Percentiles rank a stretch among this genome's conserved stretches.
These are phyloP conservation scores for Oreochromis aureus DNA, from an alignment of 2,113 vertebrate species.

Conservation along the genomic window DNA sequence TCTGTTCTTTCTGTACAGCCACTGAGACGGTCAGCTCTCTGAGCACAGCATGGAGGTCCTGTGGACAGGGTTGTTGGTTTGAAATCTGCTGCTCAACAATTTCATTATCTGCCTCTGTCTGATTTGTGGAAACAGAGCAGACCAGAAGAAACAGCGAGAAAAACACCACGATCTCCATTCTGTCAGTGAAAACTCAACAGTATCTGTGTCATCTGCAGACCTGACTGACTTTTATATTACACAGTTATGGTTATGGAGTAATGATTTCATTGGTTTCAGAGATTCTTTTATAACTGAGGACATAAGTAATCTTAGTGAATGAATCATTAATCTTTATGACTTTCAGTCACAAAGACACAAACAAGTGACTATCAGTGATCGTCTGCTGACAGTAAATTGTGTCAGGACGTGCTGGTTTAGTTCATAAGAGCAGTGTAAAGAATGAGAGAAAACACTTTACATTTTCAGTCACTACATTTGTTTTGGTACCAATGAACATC, in stretches of 20 bases:
- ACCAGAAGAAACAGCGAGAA: neutral
- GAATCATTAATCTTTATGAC: neutral
- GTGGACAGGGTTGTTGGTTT: neutral
- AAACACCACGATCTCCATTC: neutral
- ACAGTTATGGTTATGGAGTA: neutral
- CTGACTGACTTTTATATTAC: neutral
- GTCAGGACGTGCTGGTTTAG: neutral
- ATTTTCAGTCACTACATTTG: neutral
- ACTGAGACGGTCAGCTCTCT: neutral
- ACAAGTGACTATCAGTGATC: neutral
- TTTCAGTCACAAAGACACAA: neutral
- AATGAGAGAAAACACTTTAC: neutral
- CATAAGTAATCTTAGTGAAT: neutral
- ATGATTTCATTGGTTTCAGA: neutral
- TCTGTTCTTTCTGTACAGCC: neutral
- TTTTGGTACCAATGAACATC: neutral
- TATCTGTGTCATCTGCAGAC: neutral
- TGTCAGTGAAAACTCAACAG: fast-evolving
- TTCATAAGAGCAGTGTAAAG: neutral
- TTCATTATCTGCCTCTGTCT: neutral
- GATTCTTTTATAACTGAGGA: neutral
- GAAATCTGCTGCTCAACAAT: neutral
- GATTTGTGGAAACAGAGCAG: neutral
- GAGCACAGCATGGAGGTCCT: neutral
- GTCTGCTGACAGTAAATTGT: neutral